Conservation (phyloP, 23 tunicate genomes). For the Halocynthia roretzi region DNA sequence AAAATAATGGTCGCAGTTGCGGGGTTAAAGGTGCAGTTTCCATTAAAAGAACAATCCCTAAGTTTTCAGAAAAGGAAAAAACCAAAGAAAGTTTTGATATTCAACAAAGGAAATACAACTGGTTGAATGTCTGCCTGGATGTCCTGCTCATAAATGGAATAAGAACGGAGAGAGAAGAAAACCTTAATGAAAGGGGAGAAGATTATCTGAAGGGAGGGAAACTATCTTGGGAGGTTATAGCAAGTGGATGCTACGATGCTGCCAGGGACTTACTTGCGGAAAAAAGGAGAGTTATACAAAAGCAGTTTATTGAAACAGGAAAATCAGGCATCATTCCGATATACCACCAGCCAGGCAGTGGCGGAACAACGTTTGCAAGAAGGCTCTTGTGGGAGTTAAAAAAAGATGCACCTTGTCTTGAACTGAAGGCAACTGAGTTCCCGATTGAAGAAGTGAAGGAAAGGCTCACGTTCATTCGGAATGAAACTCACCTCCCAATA, state of each 20-base stretch:
- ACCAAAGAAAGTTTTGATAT: neutral
- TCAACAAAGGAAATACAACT: slow-evolving; percentile 1
- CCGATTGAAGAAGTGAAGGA: slow-evolving; percentile 26
- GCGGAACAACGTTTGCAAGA: slow-evolving; percentile 64
- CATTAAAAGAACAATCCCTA: slow-evolving; percentile 15
- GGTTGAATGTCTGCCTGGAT: slow-evolving; percentile 21
- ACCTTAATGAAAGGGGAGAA: slow-evolving; percentile 20
- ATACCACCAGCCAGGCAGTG: slow-evolving; percentile 61
- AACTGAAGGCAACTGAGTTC: slow-evolving; percentile 8
- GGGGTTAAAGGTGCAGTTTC: no score
- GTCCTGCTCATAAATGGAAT: slow-evolving; percentile 7
- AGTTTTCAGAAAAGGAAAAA: neutral
- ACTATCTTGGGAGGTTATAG: slow-evolving; percentile 38
- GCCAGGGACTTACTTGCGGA: slow-evolving; percentile 17
- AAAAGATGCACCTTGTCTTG: slow-evolving; percentile 46
- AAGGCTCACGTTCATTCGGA: slow-evolving; percentile 20
- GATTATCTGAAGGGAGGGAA: slow-evolving; percentile 46
- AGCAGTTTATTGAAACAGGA: slow-evolving; percentile 19
- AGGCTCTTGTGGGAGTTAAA: slow-evolving; percentile 48
- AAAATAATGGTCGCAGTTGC: neutral
- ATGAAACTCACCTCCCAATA: slow-evolving; percentile 39
- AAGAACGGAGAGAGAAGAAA: neutral
- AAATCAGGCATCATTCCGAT: slow-evolving; percentile 31
- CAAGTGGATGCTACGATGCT: slow-evolving; percentile 3
- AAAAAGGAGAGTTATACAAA: neutral